phyloP scores from a whole-genome alignment of 2,113 vertebrate species.

The Grus americana region DNA sequence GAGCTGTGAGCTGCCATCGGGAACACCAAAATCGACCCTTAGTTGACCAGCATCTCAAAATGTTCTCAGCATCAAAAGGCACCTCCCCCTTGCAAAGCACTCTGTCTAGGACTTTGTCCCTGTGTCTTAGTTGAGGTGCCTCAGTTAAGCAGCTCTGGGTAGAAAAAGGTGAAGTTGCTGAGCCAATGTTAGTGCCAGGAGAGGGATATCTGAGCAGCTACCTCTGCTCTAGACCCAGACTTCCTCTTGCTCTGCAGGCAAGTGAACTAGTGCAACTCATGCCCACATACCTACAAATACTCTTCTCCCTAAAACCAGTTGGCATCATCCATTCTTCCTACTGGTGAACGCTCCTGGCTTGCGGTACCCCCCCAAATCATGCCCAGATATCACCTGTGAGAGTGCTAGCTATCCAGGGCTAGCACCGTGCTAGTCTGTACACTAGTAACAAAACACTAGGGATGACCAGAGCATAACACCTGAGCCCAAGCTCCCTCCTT shows the following conservation, averaged over 20 bases:
- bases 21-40: background rate
- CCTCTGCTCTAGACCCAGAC: background rate
- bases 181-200: background rate
- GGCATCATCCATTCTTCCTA: background rate
- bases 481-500: background rate
- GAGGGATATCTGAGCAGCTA: background rate
- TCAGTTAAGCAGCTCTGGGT: background rate
- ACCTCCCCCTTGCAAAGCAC: rapidly evolving
- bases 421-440: background rate
- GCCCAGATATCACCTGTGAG: background rate
- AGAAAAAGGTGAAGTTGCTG: background rate
- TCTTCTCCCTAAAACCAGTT: background rate
- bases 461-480: background rate
- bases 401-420: background rate
- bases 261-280: rapidly evolving
- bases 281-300: background rate
- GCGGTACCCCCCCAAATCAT: background rate
- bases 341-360: background rate
- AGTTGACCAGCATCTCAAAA: background rate
- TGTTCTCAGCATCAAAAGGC: background rate
- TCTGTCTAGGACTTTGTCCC: background rate
- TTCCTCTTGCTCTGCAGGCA: background rate
- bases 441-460: background rate
- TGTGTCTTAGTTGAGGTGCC: background rate
- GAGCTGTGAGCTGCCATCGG: rapidly evolving